Percentiles rank a stretch among this genome's conserved stretches.
These are phyloP conservation scores for Hylaeus volcanicus DNA, from an alignment of 1,140 invertebrate genomes.

Conservation along the genomic window DNA sequence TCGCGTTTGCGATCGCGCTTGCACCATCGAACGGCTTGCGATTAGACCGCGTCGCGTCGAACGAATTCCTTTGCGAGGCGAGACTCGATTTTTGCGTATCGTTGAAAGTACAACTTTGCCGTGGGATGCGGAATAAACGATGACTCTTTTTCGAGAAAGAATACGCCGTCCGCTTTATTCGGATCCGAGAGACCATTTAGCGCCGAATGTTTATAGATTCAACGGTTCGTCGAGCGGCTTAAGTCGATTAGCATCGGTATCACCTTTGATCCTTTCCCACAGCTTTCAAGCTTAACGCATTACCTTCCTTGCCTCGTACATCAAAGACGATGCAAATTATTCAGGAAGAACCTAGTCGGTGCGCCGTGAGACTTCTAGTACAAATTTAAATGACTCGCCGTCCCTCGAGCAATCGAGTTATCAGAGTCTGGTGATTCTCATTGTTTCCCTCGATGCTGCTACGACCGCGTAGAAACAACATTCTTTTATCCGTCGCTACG, in stretches of 20 bases:
- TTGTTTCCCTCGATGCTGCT: background rate
- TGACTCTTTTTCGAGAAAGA: too few relatives aligned
- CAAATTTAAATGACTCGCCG: constrained; percentile 15
- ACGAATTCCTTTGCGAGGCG: too few relatives aligned
- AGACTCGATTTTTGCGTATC: too few relatives aligned
- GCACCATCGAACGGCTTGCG: too few relatives aligned
- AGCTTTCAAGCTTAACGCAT: constrained; percentile 22
- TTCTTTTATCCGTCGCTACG: too few relatives aligned
- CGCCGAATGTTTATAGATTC: background rate
- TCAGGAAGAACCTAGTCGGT: background rate
- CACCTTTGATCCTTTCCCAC: constrained; percentile 13
- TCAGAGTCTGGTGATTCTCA: background rate
- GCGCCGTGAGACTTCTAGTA: background rate
- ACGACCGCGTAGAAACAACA: background rate
- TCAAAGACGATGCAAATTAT: constrained; percentile 23
- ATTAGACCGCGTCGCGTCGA: too few relatives aligned
- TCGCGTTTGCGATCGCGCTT: too few relatives aligned
- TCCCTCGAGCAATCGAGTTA: background rate
- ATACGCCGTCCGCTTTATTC: background rate
- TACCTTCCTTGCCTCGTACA: background rate
- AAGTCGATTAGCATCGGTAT: background rate
- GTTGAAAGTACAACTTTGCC: too few relatives aligned
- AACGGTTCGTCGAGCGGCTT: background rate
- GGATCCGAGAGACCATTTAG: background rate
- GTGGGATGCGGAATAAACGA: too few relatives aligned